phyloP scores from a whole-genome alignment of 2,113 vertebrate genomes.

The Sclerurus mexicanus region DNA sequence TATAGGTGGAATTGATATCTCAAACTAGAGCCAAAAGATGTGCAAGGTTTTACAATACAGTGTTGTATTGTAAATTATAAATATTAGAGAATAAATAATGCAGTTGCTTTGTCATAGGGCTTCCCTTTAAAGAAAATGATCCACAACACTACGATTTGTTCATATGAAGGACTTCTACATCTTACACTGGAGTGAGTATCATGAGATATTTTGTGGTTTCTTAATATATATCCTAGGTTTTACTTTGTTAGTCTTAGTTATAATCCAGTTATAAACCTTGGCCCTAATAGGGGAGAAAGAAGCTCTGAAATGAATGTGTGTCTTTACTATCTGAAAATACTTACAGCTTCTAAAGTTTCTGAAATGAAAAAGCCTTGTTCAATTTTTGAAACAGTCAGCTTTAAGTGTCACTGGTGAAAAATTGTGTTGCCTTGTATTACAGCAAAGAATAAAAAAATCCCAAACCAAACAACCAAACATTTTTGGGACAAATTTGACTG shows the following conservation, averaged over 20 bases:
- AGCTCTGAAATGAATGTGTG: background rate
- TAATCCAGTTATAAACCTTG: background rate
- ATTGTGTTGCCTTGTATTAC: background rate
- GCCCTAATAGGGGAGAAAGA: background rate
- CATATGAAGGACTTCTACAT: background rate
- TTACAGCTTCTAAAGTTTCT: background rate
- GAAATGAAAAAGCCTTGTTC: background rate
- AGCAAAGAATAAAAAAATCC: background rate
- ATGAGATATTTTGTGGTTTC: background rate
- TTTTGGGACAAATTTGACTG: background rate
- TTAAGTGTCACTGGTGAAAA: background rate
- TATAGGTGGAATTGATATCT: background rate
- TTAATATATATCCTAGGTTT: background rate
- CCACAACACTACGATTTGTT: background rate
- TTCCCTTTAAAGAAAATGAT: background rate
- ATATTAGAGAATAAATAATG: background rate
- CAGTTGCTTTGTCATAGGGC: background rate
- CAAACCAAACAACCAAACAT: background rate
- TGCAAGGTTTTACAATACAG: background rate
- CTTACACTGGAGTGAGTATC: background rate
- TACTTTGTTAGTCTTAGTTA: background rate
- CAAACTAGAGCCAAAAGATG: background rate
- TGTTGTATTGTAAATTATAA: background rate
- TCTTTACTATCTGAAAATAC: background rate
- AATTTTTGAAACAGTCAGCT: background rate